These are phyloP conservation scores for Malacoraja senta DNA, from an alignment of 2,797 vertebrate species.

Conservation along the genomic window DNA sequence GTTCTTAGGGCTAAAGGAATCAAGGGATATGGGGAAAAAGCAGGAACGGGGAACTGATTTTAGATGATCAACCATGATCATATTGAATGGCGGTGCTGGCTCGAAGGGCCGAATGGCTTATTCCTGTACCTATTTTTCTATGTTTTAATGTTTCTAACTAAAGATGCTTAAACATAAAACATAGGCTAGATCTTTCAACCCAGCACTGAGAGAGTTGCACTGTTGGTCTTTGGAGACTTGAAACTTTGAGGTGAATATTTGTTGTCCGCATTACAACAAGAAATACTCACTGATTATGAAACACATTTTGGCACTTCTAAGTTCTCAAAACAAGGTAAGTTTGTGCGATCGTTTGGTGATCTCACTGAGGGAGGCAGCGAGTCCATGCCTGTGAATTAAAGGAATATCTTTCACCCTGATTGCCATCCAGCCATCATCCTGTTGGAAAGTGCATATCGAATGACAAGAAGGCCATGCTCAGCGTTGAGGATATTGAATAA, in stretches of 20 bases:
- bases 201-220: background rate
- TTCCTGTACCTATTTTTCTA: too few species aligned
- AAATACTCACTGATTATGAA: background rate
- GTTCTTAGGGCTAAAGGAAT: too few species aligned
- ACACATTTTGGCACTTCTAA: background rate
- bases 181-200: too few species aligned
- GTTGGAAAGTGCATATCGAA: background rate
- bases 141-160: too few species aligned
- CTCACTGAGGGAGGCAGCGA: background rate
- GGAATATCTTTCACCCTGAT: background rate
- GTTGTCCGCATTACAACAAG: background rate
- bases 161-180: too few species aligned
- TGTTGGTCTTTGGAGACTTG: background rate
- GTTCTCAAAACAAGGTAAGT: background rate
- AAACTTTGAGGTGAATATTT: background rate
- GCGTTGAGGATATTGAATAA: background rate
- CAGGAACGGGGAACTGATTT: too few species aligned
- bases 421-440: background rate
- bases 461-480: background rate
- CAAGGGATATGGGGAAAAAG: too few species aligned
- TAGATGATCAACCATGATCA: too few species aligned
- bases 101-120: too few species aligned
- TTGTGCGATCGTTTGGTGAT: background rate
- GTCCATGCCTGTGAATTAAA: background rate
- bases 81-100: too few species aligned